Percentiles rank a stretch among this genome's conserved stretches.
These are phyloP conservation scores for Dasysyrphus albostriatus DNA, from an alignment of 2,888 invertebrate genomes.

Conservation along the genomic window DNA sequence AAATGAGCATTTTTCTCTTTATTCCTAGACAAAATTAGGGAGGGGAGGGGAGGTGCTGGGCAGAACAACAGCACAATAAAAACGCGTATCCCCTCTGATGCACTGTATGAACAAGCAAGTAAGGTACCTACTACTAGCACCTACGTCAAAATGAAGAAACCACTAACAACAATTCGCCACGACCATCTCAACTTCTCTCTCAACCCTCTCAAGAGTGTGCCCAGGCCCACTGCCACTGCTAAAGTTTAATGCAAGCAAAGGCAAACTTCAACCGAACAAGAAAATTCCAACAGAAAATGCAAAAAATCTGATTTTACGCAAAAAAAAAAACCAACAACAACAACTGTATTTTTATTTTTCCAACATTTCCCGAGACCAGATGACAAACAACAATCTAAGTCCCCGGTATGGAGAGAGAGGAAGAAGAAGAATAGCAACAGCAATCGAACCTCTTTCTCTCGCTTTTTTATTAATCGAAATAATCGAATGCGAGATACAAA, in stretches of 20 bases:
- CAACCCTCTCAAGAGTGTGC: constrained; percentile 41
- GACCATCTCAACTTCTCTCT: constrained; percentile 67
- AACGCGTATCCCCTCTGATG: constrained; percentile 60
- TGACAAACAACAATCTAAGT: constrained; percentile 70
- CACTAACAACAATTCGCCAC: constrained; percentile 54
- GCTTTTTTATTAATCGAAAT: constrained; percentile 10
- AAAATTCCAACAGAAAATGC: constrained; percentile 68
- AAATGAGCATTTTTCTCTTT: constrained; percentile 63
- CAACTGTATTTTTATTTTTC: constrained; percentile 59
- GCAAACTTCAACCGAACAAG: constrained; percentile 52
- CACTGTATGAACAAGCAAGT: constrained; percentile 32
- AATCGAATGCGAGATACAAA: constrained; percentile 59
- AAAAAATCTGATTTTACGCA: constrained; percentile 60
- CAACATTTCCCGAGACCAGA: constrained; percentile 70
- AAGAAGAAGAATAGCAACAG: constrained; percentile 36
- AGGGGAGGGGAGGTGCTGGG: constrained; percentile 32
- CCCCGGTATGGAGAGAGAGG: constrained; percentile 59
- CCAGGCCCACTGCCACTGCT: too few species aligned
- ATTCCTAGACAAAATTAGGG: constrained; percentile 36
- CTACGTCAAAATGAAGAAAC: constrained; percentile 59
- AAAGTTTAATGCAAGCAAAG: constrained; percentile 25
- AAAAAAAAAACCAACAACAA: constrained; percentile 32
- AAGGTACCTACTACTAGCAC: constrained; percentile 23
- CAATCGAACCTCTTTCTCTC: constrained; percentile 64
- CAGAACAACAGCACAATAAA: constrained; percentile 17